Evolutionary conservation across 2,888 invertebrate genomes (phyloP).

Genomic region (Caenorhabditis virilis): DNA sequence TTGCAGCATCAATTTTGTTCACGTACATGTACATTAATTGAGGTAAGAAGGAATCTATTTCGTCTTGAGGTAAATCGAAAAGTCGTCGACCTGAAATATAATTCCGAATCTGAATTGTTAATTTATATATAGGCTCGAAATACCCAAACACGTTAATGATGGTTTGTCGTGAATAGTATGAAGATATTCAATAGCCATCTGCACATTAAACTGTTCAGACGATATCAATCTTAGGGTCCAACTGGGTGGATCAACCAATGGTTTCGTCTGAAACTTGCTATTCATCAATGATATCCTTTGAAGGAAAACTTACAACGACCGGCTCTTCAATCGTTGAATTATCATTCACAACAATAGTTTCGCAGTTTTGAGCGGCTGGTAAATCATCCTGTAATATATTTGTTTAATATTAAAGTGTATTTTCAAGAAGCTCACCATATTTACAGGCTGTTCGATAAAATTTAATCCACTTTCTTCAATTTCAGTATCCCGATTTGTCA

Average conservation of each 20-base stretch:
- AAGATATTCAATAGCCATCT: slow-evolving; percentile 95
- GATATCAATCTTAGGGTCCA: slow-evolving; percentile 87
- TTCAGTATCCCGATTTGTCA: neutral
- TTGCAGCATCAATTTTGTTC: slow-evolving; percentile 95
- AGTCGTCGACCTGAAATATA: slow-evolving; percentile 82
- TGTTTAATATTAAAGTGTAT: neutral
- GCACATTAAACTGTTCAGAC: slow-evolving; percentile 95
- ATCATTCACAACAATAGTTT: no score
- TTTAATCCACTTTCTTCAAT: neutral
- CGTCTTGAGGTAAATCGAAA: slow-evolving; percentile 87
- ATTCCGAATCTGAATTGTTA: neutral
- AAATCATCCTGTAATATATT: neutral
- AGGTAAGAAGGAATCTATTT: slow-evolving; percentile 96
- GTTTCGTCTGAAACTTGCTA: slow-evolving; percentile 7
- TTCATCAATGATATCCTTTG: neutral
- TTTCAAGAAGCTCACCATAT: neutral
- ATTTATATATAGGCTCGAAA: neutral
- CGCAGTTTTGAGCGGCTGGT: neutral
- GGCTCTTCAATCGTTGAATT: neutral
- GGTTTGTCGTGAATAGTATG: slow-evolving; percentile 98
- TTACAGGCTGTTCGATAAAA: neutral
- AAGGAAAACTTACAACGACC: neutral
- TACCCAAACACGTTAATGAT: slow-evolving; percentile 91
- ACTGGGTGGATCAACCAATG: slow-evolving; percentile 65
- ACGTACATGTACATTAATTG: slow-evolving; percentile 98